Base-by-base conservation (phyloP, 2,888 invertebrate species). In the Melieria omissa region DNA sequence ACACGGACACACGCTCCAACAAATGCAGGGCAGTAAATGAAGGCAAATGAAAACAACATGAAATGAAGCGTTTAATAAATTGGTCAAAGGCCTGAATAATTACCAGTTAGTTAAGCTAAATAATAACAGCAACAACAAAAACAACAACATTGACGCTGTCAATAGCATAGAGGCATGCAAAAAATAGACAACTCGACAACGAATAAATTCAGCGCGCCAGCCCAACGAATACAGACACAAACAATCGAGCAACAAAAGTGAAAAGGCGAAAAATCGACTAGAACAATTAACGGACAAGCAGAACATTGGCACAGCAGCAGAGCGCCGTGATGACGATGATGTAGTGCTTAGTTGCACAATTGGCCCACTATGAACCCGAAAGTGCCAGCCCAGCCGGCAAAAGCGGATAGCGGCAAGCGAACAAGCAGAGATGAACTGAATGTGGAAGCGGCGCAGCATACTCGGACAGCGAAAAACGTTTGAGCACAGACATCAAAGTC, bases 21-120 rank as follows among this genome's bases (percentile, higher is more conserved):
- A 29, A 29, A 29, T 29, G 29, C 29, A 29, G 29, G 29, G 29
- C 42, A 14, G 49, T 46, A 57, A 16, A 52, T 16, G 52, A 49
- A 60, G 52, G 12, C 52, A 29, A 60, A 60, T 14, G 52, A 12
- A 12, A 55, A 10, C 41, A 52, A 60, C 47, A 14, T n/a, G n/a
- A 12, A 64, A 52, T 49, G 9, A 63, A 47, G 9, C 45, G 65
- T 77, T 75, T 77, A 75, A 78, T 82, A 76, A 79, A 80, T 79
- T 81, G 82, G 78, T 80, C 81, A 80, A 80, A 80, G 80, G 80
- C 80, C 81, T 80, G 75, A 81, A 80, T 82, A 81, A 82, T 82
- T 80, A 79, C 78, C 72, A 79, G 74, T 78, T 76, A 77, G 75
- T 76, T 77, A 77, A 73, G 52, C 55, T 74, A 5, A 9, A 47